These are phyloP conservation scores for Lymantria dispar DNA, from an alignment of 2,888 invertebrate species.

Conservation along the genomic window DNA sequence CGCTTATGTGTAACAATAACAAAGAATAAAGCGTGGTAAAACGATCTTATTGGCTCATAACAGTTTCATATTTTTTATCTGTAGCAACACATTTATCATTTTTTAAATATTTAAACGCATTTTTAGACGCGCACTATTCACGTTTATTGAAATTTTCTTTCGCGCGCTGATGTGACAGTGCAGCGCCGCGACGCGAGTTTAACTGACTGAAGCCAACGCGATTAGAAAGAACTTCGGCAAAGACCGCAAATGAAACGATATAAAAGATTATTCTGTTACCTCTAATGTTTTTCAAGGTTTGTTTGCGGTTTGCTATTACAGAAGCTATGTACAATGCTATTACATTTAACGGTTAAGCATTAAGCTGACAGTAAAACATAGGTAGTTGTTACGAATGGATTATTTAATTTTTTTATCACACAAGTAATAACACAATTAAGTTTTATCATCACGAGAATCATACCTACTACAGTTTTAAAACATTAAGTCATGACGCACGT, in stretches of 20 bases:
- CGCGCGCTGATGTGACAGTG: constrained; percentile 34
- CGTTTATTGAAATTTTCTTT: constrained; percentile 20
- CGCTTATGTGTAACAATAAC: not conserved
- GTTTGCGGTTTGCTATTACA: constrained; percentile 35
- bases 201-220: constrained; percentile 43
- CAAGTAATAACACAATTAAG: no score
- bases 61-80: constrained; percentile 19
- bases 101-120: not conserved
- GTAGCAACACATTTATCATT: not conserved
- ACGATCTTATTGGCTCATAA: constrained; percentile 4
- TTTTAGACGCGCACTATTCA: constrained; percentile 28
- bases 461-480: no score
- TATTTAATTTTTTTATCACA: no score
- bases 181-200: constrained; percentile 48
- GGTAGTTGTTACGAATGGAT: no score
- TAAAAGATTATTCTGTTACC: constrained; percentile 33
- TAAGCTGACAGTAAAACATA: not conserved
- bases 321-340: constrained; percentile 24
- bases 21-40: not conserved
- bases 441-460: no score
- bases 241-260: constrained; percentile 57
- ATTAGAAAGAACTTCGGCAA: constrained; percentile 64
- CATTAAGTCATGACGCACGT: no score
- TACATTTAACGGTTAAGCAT: constrained; percentile 7
- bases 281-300: constrained; percentile 45